Percentiles rank a stretch among this genome's conserved stretches.
phyloP scores from a whole-genome alignment of 1,140 invertebrate genomes.

The Drosophila nebulosa region DNA sequence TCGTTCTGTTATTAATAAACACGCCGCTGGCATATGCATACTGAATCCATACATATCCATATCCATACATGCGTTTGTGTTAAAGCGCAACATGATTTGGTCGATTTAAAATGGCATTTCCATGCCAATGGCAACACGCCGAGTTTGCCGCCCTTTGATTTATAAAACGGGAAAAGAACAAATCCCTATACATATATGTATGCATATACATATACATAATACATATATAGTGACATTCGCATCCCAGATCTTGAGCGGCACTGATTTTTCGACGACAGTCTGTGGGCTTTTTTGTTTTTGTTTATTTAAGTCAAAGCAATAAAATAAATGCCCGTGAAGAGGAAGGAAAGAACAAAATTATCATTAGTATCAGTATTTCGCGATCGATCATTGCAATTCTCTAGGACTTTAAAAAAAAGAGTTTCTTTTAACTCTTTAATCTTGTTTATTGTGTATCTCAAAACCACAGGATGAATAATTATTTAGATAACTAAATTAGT shows the following conservation, averaged over 20 bases:
- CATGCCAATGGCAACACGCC: constrained; percentile 75
- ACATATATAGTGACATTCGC: background rate
- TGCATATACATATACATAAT: background rate
- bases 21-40: constrained; percentile 17
- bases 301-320: constrained; percentile 69
- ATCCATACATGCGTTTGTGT: constrained; percentile 48
- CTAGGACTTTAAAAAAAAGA: too few species aligned
- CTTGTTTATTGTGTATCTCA: too few species aligned
- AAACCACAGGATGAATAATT: too few species aligned
- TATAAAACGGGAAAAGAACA: constrained; percentile 53
- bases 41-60: constrained; percentile 2
- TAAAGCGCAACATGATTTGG: constrained; percentile 77
- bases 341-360: constrained; percentile 7
- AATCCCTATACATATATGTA: background rate
- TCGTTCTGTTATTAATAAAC: constrained; percentile 64
- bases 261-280: background rate
- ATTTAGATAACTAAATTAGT: too few species aligned
- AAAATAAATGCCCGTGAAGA: constrained; percentile 15
- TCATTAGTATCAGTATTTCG: too few species aligned
- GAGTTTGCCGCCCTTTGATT: constrained; percentile 76
- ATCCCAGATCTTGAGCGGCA: constrained; percentile 25
- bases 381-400: too few species aligned
- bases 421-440: too few species aligned
- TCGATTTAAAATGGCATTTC: constrained; percentile 76
- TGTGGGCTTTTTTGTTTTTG: constrained; percentile 34